Evolutionary conservation across 2,113 vertebrate species (phyloP).

Genomic region (Larimichthys crocea): DNA sequence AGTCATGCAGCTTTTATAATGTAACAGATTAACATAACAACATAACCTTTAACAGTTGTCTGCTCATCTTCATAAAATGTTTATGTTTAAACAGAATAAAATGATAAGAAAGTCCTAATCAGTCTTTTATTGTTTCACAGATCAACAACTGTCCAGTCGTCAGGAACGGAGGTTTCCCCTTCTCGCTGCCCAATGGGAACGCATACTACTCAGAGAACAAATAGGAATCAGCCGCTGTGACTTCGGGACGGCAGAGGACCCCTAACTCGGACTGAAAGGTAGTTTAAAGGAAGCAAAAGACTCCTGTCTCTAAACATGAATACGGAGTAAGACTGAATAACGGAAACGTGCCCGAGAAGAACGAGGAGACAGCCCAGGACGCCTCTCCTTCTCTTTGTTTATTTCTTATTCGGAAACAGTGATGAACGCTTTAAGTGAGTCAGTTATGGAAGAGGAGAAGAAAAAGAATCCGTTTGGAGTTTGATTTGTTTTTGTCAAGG

Average conservation of each 20-base stretch:
- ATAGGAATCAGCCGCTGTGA: slow-evolving; percentile 59
- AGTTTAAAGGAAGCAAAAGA: slow-evolving; percentile 22
- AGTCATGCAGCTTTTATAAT: too few species aligned
- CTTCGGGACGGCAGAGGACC: slow-evolving; percentile 20
- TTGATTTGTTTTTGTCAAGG: not conserved
- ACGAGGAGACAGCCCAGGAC: not conserved
- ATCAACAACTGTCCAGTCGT: slow-evolving; percentile 66
- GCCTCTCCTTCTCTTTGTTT: not conserved
- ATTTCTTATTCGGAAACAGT: not conserved
- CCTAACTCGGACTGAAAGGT: slow-evolving; percentile 9
- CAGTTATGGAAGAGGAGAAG: not conserved
- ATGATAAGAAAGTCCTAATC: not conserved
- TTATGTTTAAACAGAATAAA: not conserved
- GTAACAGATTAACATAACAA: too few species aligned
- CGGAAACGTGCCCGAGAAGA: not conserved
- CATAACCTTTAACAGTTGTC: too few species aligned
- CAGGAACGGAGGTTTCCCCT: slow-evolving; percentile 57
- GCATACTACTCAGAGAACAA: slow-evolving; percentile 74
- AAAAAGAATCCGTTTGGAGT: not conserved
- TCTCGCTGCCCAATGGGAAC: slow-evolving; percentile 63
- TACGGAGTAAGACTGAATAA: slow-evolving; percentile 48
- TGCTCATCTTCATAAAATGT: too few species aligned
- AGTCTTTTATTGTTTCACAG: slow-evolving; percentile 51
- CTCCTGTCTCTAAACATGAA: slow-evolving; percentile 33
- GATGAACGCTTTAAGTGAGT: not conserved